A percentile compares a stretch with the other conserved stretches of the same genome.
phyloP scores from a whole-genome alignment of 2,797 vertebrate genomes.

The Arctocebus calabarensis region DNA sequence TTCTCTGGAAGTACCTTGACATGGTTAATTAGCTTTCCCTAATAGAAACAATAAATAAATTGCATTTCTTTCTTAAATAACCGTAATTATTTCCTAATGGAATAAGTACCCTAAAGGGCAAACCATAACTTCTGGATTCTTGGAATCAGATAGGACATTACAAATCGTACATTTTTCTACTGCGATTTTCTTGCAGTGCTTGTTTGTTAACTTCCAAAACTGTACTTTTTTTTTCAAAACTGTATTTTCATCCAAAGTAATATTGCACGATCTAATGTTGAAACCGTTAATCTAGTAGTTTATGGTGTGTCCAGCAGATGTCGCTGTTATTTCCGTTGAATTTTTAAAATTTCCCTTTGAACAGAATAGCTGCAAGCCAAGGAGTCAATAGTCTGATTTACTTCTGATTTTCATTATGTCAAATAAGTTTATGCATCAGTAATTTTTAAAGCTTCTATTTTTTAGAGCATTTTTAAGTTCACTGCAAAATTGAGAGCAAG shows the following conservation, averaged over 20 bases:
- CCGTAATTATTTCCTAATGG: not conserved
- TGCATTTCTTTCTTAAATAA: not conserved
- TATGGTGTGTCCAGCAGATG: not conserved
- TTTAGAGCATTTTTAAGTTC: not conserved
- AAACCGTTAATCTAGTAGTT: not conserved
- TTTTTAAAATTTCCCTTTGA: not conserved
- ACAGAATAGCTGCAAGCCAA: not conserved
- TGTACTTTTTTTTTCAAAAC: not conserved
- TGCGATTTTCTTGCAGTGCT: not conserved
- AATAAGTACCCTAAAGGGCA: not conserved
- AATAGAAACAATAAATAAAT: not conserved
- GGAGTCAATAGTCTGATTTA: not conserved
- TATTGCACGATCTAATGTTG: not conserved
- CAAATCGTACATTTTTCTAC: too few species aligned
- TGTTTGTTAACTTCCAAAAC: slow-evolving; percentile 12
- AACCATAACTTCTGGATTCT: not conserved
- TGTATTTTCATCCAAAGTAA: not conserved
- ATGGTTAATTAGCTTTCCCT: not conserved
- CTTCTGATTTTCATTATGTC: not conserved
- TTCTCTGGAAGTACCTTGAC: not conserved
- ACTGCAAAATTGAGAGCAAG: not conserved
- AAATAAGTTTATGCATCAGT: not conserved
- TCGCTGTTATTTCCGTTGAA: not conserved
- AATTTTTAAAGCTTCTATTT: not conserved
- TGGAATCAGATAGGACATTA: not conserved